A percentile compares a stretch with the other conserved stretches of the same genome.
Evolutionary conservation across 2,113 vertebrate genomes (phyloP).

Genomic region (Phalacrocorax carbo): DNA sequence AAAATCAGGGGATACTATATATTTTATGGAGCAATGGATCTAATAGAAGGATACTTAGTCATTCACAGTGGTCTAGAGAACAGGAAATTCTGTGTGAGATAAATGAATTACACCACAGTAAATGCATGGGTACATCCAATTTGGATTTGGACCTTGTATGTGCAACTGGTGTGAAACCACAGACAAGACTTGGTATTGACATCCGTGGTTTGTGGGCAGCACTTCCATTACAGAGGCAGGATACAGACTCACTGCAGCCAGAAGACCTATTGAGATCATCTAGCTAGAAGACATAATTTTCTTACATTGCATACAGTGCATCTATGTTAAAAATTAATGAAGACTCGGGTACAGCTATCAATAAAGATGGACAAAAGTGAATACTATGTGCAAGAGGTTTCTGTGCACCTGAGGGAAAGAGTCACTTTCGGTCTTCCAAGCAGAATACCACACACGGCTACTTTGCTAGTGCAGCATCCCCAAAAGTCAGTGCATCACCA

Average conservation of each 20-base stretch:
- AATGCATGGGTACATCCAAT: background rate
- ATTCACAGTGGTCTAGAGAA: background rate
- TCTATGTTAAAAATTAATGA: constrained; percentile 20
- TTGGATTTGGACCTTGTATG: background rate
- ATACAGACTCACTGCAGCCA: constrained; percentile 21
- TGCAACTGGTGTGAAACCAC: constrained; percentile 42
- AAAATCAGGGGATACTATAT: background rate
- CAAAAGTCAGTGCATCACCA: background rate
- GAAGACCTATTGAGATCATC: background rate
- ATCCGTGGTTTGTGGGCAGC: background rate
- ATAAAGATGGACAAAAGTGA: background rate
- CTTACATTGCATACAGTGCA: background rate
- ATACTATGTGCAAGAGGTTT: background rate
- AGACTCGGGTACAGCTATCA: background rate
- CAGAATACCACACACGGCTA: background rate
- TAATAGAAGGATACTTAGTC: background rate
- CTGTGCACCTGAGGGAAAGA: background rate
- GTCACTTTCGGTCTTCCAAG: background rate
- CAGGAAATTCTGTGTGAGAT: background rate
- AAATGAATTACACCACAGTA: background rate
- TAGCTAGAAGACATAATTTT: background rate
- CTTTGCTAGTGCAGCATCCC: background rate
- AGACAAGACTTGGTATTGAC: background rate
- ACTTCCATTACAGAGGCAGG: background rate
- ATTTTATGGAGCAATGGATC: background rate